Evolutionary conservation across 2,888 invertebrate genomes (phyloP).

Genomic region (Aproaerema taeniolella): DNA sequence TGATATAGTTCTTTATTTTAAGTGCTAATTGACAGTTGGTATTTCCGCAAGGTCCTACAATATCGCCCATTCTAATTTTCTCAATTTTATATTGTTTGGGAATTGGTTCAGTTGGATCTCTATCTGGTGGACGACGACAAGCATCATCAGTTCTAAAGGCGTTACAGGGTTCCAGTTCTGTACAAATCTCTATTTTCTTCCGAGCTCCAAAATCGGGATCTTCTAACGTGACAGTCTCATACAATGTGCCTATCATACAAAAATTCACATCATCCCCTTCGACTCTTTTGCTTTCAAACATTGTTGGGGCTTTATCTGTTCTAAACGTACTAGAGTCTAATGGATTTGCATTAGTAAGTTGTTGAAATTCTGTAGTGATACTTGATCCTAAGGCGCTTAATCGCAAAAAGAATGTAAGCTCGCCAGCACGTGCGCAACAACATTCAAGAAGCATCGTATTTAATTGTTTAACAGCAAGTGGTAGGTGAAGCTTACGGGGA

Average conservation of each 20-base stretch:
- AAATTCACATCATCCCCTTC: constrained; percentile 65
- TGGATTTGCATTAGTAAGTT: constrained; percentile 50
- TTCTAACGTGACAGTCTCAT: constrained; percentile 63
- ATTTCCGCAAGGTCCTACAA: constrained; percentile 66
- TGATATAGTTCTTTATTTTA: constrained; percentile 58
- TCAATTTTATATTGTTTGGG: constrained; percentile 45
- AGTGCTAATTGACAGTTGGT: constrained; percentile 59
- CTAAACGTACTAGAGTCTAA: constrained; percentile 59
- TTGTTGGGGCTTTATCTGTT: constrained; percentile 62
- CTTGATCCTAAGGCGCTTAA: constrained; percentile 68
- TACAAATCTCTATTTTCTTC: constrained; percentile 59
- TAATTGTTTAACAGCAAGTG: constrained; percentile 33
- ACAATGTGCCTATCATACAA: constrained; percentile 59
- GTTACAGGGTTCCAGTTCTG: constrained; percentile 56
- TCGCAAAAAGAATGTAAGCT: constrained; percentile 62
- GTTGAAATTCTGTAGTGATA: constrained; percentile 66
- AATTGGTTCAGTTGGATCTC: constrained; percentile 33
- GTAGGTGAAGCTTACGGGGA: constrained; percentile 44
- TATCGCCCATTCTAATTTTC: constrained; percentile 67
- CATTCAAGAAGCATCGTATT: constrained; percentile 41
- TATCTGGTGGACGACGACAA: constrained; percentile 22
- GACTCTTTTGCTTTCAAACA: constrained; percentile 57
- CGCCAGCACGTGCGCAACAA: constrained; percentile 55
- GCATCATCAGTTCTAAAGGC: constrained; percentile 12
- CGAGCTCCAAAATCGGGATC: constrained; percentile 50